A percentile compares a stretch with the other conserved stretches of the same genome.
Conservation (phyloP, 35 echinoderm and acorn worm species). For the Apostichopus parvimensis region DNA sequence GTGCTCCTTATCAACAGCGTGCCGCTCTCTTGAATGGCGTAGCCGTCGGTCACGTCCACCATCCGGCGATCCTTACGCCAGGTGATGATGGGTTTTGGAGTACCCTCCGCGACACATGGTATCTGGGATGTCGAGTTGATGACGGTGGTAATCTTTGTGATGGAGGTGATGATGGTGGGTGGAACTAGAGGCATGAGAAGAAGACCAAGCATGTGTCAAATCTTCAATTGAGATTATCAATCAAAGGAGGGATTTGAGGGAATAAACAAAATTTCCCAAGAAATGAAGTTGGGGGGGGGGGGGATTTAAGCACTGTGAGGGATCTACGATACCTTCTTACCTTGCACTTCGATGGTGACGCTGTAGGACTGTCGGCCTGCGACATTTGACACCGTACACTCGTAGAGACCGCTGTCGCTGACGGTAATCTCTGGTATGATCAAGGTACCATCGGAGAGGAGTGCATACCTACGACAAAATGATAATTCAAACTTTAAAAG, state of each 20-base stretch:
- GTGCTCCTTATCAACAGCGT: conserved; percentile 63
- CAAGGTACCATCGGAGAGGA: conserved; percentile 53
- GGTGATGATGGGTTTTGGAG: conserved; percentile 70
- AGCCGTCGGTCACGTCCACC: conserved; percentile 55
- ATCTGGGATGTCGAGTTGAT: conserved; percentile 60
- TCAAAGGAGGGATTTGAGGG: background rate
- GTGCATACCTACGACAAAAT: conserved; percentile 46
- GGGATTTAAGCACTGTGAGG: background rate
- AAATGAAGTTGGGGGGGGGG: background rate
- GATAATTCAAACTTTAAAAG: too few species aligned
- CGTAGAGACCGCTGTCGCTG: conserved; percentile 69
- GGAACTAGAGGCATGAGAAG: conserved; percentile 44
- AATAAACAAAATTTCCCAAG: background rate
- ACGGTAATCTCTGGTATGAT: conserved; percentile 58
- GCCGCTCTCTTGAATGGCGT: conserved; percentile 56
- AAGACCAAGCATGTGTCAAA: background rate
- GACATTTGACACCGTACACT: conserved; percentile 68
- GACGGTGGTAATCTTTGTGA: conserved; percentile 5
- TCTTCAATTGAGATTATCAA: background rate
- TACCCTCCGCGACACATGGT: conserved; percentile 71
- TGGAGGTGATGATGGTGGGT: conserved; percentile 65
- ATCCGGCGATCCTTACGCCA: conserved; percentile 76
- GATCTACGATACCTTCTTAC: background rate
- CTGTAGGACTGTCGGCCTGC: conserved; percentile 65
- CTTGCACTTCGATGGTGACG: conserved; percentile 74